phyloP scores from a whole-genome alignment of 2,113 vertebrate species.

The Petaurus breviceps region DNA sequence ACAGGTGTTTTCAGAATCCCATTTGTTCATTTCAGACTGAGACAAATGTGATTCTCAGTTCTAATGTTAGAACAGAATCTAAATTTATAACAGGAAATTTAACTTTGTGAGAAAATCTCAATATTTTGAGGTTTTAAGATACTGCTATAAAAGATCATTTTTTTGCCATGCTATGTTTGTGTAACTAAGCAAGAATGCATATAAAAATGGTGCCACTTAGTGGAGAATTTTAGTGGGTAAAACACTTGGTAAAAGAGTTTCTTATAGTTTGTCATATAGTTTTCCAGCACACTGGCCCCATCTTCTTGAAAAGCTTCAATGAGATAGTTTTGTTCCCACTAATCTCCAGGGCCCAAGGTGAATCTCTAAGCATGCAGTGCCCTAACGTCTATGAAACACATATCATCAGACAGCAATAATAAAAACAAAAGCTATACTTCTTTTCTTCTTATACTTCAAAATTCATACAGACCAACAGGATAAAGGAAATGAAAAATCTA shows the following conservation, averaged over 20 bases:
- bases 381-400: neutral
- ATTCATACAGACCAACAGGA: neutral
- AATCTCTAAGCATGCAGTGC: neutral
- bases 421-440: neutral
- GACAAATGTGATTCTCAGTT: neutral
- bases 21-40: neutral
- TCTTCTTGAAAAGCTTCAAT: neutral
- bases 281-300: neutral
- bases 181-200: neutral
- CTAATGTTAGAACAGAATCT: slow-evolving; percentile 6
- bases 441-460: neutral
- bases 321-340: neutral
- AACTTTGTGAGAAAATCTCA: neutral
- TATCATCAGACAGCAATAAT: accelerated
- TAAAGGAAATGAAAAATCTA: neutral
- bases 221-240: neutral
- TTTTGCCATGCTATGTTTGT: neutral
- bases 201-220: neutral
- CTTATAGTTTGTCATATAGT: neutral
- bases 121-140: neutral
- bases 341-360: neutral
- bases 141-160: neutral
- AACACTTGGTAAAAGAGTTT: neutral
- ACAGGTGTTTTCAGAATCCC: neutral
- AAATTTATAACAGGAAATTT: neutral